Evolutionary conservation across 2,888 invertebrate species (phyloP).

Genomic region (Hipparchia semele): DNA sequence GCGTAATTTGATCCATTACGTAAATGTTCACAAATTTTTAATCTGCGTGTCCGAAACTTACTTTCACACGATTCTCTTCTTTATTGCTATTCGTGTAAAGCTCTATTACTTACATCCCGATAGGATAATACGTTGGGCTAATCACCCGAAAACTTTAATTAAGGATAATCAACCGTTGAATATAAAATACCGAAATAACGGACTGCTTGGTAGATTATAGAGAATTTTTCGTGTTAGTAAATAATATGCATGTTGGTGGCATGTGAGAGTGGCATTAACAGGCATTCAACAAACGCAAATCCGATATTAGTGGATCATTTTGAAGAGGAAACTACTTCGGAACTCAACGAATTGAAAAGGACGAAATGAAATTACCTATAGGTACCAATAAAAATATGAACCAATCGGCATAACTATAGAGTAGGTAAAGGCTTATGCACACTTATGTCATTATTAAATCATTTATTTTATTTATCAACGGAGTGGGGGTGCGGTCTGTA

Average conservation of each 20-base stretch:
- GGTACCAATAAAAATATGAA: neutral
- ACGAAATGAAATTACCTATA: conserved; percentile 17
- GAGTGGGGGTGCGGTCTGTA: too few species aligned
- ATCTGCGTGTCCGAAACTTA: conserved; percentile 59
- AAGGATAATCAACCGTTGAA: conserved; percentile 68
- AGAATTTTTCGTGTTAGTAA: conserved; percentile 53
- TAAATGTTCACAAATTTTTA: conserved; percentile 61
- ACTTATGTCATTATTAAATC: too few species aligned
- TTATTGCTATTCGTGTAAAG: conserved; percentile 42
- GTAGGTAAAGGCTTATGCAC: too few species aligned
- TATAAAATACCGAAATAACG: conserved; percentile 52
- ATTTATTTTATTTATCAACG: too few species aligned
- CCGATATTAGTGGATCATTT: conserved; percentile 67
- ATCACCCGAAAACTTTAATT: conserved; percentile 70
- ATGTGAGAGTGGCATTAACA: conserved; percentile 63
- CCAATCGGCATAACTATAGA: neutral
- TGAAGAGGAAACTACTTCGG: conserved; percentile 54
- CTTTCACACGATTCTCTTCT: conserved; percentile 52
- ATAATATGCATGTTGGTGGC: conserved; percentile 57
- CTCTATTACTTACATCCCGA: conserved; percentile 9
- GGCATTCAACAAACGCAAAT: conserved; percentile 63
- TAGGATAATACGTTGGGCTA: conserved; percentile 53
- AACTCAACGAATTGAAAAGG: conserved; percentile 29
- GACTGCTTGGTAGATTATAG: conserved; percentile 54
- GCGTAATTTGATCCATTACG: conserved; percentile 72